These are phyloP conservation scores for Lota lota DNA, from an alignment of 2,113 vertebrate genomes.

Conservation along the genomic window DNA sequence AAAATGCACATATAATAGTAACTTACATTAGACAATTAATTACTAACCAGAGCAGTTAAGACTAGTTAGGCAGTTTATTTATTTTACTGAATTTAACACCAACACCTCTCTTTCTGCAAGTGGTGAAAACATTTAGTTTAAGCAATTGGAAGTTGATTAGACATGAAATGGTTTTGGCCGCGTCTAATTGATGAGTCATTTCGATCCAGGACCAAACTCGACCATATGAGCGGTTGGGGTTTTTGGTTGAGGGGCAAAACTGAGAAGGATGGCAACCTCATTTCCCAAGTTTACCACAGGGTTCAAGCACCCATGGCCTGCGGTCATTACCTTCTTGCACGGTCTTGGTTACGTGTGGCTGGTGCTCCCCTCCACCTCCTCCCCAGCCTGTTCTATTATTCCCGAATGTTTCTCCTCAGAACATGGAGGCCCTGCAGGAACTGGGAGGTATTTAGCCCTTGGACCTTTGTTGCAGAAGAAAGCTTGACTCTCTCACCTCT, in stretches of 20 bases:
- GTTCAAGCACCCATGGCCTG: slow-evolving; percentile 65
- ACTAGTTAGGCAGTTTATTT: too few species aligned
- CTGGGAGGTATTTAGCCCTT: slow-evolving; percentile 46
- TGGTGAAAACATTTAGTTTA: slow-evolving; percentile 19
- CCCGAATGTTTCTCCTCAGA: slow-evolving; percentile 13
- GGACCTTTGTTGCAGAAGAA: slow-evolving; percentile 53
- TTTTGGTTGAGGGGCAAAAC: slow-evolving; percentile 53
- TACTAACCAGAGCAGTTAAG: too few species aligned
- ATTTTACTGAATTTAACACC: too few species aligned
- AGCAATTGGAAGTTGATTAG: slow-evolving; percentile 38
- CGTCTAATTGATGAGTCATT: slow-evolving; percentile 64
- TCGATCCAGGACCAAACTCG: slow-evolving; percentile 66
- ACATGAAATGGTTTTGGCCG: slow-evolving; percentile 53
- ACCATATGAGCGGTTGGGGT: slow-evolving; percentile 64
- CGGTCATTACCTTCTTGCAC: slow-evolving; percentile 25
- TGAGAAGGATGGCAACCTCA: slow-evolving; percentile 63
- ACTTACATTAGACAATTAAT: too few species aligned
- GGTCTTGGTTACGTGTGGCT: background rate
- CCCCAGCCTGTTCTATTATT: background rate
- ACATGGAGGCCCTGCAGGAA: slow-evolving; percentile 35
- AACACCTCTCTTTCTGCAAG: too few species aligned
- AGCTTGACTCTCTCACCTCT: slow-evolving; percentile 45
- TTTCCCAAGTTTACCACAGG: slow-evolving; percentile 68
- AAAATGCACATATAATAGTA: too few species aligned
- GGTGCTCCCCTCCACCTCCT: background rate